Base-by-base conservation (phyloP, 1,140 invertebrate genomes). In the Aphelinus certus region DNA sequence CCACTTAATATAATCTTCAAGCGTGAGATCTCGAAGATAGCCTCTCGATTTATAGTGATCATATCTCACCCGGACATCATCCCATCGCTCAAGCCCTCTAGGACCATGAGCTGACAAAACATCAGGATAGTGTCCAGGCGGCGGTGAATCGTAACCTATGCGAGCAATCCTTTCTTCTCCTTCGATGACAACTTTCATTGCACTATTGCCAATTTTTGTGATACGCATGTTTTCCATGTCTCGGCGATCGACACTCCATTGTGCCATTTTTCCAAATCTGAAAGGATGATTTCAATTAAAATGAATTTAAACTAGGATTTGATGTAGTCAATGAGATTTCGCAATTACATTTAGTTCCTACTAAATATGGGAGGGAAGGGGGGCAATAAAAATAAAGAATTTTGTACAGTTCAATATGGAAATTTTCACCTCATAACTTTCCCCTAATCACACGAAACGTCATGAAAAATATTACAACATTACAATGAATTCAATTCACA, bases 1-100 rank as follows among this genome's bases (percentile, higher is more conserved):
- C 95, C 95, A 96, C 84, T 96, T 96, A 48, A 95, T 91, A 83
- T 96, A 96, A 84, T 96, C 95, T 73, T 94, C 92, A 51, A 95
- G 88, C 0, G 92, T 91, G 4, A 95, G 88, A 79, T 94, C 93
- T 46, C 94, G 87, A 49, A 96, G 87, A 81, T 95, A 96, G 0
- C 95, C 95, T 62, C 94, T 89, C 83, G 94, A 94, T 87, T 96
- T 95, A 83, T 95, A 96, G 84, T 95, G 94, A 79, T 95, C 93
- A 83, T 95, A 95, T 73, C 94, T 89, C 3, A 95, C 94, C 66
- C 93, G 88, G 0, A 95, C 93, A 81, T 96, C 94, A 81, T 95
- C 94, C 94, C 94, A 95, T 72, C 94, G 93, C 10, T 92, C 92
- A 76, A 94, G 85, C 49, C 93, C 91, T 63, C 91, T 90, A n/a